Percentiles rank a stretch among this genome's conserved stretches.
Evolutionary conservation across 2,797 vertebrate genomes (phyloP).

Genomic region (Sebastes cheni): DNA sequence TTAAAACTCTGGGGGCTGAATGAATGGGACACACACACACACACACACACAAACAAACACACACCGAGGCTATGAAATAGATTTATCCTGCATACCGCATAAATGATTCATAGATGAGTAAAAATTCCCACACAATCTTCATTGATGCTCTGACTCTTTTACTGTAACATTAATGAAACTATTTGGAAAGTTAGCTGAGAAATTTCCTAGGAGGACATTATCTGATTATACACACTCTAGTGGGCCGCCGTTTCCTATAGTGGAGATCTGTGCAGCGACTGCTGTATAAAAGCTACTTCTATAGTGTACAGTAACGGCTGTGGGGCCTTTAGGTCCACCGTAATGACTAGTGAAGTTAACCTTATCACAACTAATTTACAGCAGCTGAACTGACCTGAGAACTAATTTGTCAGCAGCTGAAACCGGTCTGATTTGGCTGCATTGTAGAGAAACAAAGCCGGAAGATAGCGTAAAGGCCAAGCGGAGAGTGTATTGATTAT

Average conservation of each 20-base stretch:
- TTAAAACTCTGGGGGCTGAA: constrained; percentile 26
- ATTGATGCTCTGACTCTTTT: constrained; percentile 6
- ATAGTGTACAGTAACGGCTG: background rate
- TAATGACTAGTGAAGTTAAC: background rate
- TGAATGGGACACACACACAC: background rate
- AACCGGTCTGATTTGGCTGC: background rate
- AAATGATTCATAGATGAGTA: constrained; percentile 37
- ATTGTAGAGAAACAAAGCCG: constrained; percentile 6
- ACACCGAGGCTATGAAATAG: background rate
- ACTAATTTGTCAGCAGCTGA: background rate
- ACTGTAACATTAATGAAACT: background rate
- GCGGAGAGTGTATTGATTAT: constrained; percentile 21
- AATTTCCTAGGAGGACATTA: background rate
- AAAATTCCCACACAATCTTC: constrained; percentile 10
- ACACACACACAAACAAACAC: constrained; percentile 1
- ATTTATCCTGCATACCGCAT: background rate
- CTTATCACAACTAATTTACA: background rate
- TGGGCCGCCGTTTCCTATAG: background rate
- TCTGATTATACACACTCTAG: background rate
- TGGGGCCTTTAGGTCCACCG: background rate
- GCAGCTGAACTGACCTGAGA: background rate
- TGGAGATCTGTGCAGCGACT: background rate
- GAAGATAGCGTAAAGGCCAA: background rate
- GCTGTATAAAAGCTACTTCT: background rate
- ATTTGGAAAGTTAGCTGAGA: constrained; percentile 10